Conservation (phyloP, 2,888 invertebrate genomes). For the Dicycla oo region DNA sequence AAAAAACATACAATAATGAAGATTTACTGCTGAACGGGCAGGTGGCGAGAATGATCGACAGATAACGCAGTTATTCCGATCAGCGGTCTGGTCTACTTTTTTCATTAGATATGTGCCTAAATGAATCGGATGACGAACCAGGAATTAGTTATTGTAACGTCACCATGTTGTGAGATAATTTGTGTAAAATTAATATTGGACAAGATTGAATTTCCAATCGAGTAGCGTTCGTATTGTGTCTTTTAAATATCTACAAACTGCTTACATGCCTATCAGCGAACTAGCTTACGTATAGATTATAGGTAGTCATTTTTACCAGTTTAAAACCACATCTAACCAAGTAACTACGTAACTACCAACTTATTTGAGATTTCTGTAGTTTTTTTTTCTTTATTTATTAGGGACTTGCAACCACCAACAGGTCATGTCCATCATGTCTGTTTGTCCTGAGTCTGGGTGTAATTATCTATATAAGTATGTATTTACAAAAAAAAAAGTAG, state of each 20-base stretch:
- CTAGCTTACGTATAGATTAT: neutral
- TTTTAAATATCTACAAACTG: neutral
- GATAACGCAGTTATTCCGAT: conserved; percentile 78
- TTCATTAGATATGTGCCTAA: conserved; percentile 61
- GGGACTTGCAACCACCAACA: too few relatives aligned
- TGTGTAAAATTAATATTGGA: conserved; percentile 13
- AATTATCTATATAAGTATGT: too few relatives aligned
- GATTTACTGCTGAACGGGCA: conserved; percentile 82
- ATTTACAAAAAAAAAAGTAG: too few relatives aligned
- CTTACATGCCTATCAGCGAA: neutral
- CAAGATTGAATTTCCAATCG: conserved; percentile 1
- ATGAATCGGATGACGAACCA: conserved; percentile 52
- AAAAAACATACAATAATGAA: conserved; percentile 83
- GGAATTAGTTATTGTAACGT: conserved; percentile 32
- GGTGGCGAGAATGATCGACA: conserved; percentile 81
- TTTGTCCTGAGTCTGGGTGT: too few relatives aligned
- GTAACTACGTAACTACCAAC: neutral
- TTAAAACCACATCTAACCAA: neutral
- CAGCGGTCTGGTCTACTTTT: conserved; percentile 74
- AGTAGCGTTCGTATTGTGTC: neutral
- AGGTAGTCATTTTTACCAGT: neutral
- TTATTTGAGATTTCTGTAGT: neutral
- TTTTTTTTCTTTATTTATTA: too few relatives aligned
- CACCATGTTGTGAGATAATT: conserved; percentile 15
- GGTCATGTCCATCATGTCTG: too few relatives aligned